These are phyloP conservation scores for Ommatoiulus sabulosus DNA, from an alignment of 2,888 invertebrate species.

Conservation along the genomic window DNA sequence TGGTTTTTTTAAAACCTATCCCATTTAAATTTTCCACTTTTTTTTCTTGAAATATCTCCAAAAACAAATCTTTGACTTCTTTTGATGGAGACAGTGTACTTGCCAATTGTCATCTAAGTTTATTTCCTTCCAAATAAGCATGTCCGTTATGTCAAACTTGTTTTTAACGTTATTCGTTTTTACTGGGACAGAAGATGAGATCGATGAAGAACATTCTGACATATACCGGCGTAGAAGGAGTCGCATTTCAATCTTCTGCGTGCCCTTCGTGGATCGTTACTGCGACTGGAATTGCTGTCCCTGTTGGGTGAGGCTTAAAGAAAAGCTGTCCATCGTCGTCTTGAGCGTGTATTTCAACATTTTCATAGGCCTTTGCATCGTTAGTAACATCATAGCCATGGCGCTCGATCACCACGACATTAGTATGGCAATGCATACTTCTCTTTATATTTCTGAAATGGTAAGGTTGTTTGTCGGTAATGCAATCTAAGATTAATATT, in stretches of 20 bases:
- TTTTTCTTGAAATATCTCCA: too few relatives aligned
- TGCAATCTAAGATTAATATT: neutral
- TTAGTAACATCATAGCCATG: conserved; percentile 91
- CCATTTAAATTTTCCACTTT: too few relatives aligned
- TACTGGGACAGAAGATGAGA: neutral
- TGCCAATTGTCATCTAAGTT: too few relatives aligned
- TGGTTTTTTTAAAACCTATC: too few relatives aligned
- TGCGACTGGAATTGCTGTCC: conserved; percentile 45
- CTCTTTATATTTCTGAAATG: conserved; percentile 73
- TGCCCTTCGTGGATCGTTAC: neutral
- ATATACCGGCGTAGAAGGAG: neutral
- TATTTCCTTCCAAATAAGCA: neutral
- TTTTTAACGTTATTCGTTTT: neutral
- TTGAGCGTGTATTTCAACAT: conserved; percentile 94
- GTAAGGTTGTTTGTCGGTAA: neutral
- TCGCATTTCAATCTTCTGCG: neutral
- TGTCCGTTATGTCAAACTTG: neutral
- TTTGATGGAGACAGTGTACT: too few relatives aligned
- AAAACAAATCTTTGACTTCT: too few relatives aligned
- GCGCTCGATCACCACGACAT: conserved; percentile 95
- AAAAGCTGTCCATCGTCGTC: conserved; percentile 73
- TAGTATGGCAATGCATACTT: conserved; percentile 86
- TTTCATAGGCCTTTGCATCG: conserved; percentile 92
- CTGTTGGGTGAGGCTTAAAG: neutral
- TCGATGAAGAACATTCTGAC: neutral